These are phyloP conservation scores for Tautogolabrus adspersus DNA, from an alignment of 2,113 vertebrate species.

Conservation along the genomic window DNA sequence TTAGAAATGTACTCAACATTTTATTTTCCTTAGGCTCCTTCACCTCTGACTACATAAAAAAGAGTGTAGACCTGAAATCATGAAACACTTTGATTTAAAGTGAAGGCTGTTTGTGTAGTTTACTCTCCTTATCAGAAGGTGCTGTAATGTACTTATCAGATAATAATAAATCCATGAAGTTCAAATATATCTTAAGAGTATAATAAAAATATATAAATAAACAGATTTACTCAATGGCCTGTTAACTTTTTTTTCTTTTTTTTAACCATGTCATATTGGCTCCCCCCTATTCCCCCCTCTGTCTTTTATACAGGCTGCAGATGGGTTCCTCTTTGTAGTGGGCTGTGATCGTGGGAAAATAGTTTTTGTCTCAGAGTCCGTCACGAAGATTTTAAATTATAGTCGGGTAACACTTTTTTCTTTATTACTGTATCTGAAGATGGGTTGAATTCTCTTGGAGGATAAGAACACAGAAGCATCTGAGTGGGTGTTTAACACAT, in stretches of 20 bases:
- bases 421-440: slow-evolving; percentile 50
- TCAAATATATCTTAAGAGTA: too few species aligned
- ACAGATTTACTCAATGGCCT: not conserved
- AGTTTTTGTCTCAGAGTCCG: slow-evolving; percentile 92
- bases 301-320: slow-evolving; percentile 86
- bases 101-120: too few species aligned
- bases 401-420: slow-evolving; percentile 83
- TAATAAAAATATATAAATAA: not conserved
- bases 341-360: slow-evolving; percentile 94
- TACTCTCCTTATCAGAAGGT: too few species aligned
- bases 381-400: slow-evolving; percentile 92
- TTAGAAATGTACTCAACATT: too few species aligned
- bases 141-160: too few species aligned
- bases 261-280: slow-evolving; percentile 31
- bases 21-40: too few species aligned
- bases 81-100: too few species aligned
- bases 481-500: not conserved
- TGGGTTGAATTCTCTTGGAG: not conserved
- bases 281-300: slow-evolving; percentile 21
- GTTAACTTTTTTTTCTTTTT: not conserved
- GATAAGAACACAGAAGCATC: too few species aligned
- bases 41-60: too few species aligned
- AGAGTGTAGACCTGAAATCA: too few species aligned
- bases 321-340: slow-evolving; percentile 94
- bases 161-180: too few species aligned